Base-by-base conservation (phyloP, 2,888 invertebrate genomes). In the Eledone cirrhosa region DNA sequence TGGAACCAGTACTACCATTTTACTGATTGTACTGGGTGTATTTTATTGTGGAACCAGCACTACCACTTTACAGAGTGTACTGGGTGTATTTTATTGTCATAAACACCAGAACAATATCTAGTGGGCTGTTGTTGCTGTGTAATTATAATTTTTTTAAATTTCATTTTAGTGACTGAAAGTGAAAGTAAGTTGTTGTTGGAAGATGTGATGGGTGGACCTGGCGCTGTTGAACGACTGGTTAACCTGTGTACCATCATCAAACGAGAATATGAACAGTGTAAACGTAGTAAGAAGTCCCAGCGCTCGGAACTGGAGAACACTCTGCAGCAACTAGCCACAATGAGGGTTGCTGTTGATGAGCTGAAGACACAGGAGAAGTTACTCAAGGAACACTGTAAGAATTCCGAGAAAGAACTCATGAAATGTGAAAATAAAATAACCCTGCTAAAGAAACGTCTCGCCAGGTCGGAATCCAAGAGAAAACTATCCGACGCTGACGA, bases 221-320 rank as follows among this genome's bases (percentile, higher is more conserved):
- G n/a, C 1, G 72, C 72, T 5, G 22, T 72, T 16, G 72, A 72
- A 11, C 27, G 72, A 22, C 22, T 72, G 22, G 72, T 41, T 41
- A 72, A 33, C 7, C 31, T 72, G 29, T 72, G 72, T 72, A n/a
- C 72, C 22, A 72, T 72, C n/a, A 72, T 72, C 22, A 72, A 72
- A 33, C 33, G 72, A 19, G 72, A 72, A 72, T 72, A 72, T 33
- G 33, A n/a, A 14, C 72, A 72, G 24, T 72, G 72, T 7, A 72
- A 72, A 41, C 72, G 41, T 29, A 41, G 33, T 22, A 72, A 31
- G 72, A 72, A 72, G 22, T 13, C 41, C 1, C 72, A 72, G 41
- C 72, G 72, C 41, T n/a, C 41, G 1, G 72, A 72, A 72, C 41
- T 72, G 33, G 72, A 72, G n/a, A 31, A 72, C 19, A 31, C 22